Evolutionary conservation across 2,797 vertebrate species (phyloP), one percentile per base, ranked within the genome.

Genomic region (Enteromius thamalakanensis): DNA sequence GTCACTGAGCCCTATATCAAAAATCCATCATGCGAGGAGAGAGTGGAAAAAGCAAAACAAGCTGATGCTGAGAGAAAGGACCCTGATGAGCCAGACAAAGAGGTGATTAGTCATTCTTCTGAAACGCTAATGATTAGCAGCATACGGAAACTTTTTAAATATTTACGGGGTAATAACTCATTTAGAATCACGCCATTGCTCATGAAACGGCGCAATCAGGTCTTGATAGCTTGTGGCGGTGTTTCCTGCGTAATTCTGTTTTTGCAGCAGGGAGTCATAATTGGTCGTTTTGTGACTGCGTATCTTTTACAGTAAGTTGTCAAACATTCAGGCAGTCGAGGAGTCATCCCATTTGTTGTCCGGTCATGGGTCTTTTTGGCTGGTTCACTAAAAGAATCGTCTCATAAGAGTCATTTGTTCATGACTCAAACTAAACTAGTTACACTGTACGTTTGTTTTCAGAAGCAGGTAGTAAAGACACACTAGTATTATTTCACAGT

Each of bases 131-230:
- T 92, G 91, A 93, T 92, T 89, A 87, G 91, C 86, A 92, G 90
- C 82, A 87, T 88, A 91, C 87, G 91, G 92, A 90, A 92, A 87
- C 86, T 91, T 92, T 89, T 94, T 91, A 93, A 94, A 94, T 94
- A 92, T 95, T 93, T 94, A 93, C 90, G 91, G 84, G 88, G 89
- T 88, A 90, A 91, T 92, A 91, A 92, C 90, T 93, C 91, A 94
- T 77, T 74, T 85, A 76, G 32, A 89, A 89, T 87, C 91, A 92
- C 89, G 87, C 91, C 92, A 74, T 75, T 82, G 79, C 72, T 77
- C 58, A 77, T 71, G n/a, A 79, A 49, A 76, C 14, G 34, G 45
- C 15, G 11, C 67, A 69, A 75, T 37, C 64, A 55, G 64, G 3
- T 29, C 53, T 83, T 60, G 49, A 64, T 62, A 47, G 80, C 26